A percentile compares a stretch with the other conserved stretches of the same genome.
phyloP scores from a whole-genome alignment of 2,888 invertebrate species.

The Polydrusus tereticollis region DNA sequence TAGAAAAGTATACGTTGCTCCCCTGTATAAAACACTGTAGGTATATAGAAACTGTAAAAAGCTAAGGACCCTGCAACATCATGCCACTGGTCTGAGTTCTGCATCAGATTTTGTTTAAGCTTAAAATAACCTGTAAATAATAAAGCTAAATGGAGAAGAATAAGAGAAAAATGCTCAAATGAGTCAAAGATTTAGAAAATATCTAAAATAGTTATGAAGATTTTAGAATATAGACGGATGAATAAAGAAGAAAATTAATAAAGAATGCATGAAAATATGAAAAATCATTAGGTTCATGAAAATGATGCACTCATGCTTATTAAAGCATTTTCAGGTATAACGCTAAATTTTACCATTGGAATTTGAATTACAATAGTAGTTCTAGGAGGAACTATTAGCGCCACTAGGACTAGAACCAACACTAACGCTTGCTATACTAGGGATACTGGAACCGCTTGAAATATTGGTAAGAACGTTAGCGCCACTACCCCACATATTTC shows the following conservation, averaged over 20 bases:
- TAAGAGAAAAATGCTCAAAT: background rate
- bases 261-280: background rate
- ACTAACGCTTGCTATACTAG: conserved; percentile 43
- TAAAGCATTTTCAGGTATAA: background rate
- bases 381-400: conserved; percentile 10
- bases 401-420: conserved; percentile 50
- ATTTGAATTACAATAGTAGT: background rate
- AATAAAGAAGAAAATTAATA: background rate
- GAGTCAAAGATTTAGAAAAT: background rate
- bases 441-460: conserved; percentile 49
- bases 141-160: background rate
- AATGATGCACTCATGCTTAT: background rate
- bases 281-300: background rate
- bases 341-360: background rate
- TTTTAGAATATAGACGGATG: background rate
- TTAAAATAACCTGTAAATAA: background rate
- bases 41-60: background rate
- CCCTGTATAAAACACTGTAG: too few relatives aligned
- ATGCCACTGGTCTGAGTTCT: conserved; percentile 29
- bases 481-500: conserved; percentile 55
- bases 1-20: too few relatives aligned
- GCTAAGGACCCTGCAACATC: background rate
- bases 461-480: conserved; percentile 51
- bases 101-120: conserved; percentile 23
- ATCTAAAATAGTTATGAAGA: too few relatives aligned